Evolutionary conservation across 2,888 invertebrate species (phyloP).

Genomic region (Hypselothyrea guttata): DNA sequence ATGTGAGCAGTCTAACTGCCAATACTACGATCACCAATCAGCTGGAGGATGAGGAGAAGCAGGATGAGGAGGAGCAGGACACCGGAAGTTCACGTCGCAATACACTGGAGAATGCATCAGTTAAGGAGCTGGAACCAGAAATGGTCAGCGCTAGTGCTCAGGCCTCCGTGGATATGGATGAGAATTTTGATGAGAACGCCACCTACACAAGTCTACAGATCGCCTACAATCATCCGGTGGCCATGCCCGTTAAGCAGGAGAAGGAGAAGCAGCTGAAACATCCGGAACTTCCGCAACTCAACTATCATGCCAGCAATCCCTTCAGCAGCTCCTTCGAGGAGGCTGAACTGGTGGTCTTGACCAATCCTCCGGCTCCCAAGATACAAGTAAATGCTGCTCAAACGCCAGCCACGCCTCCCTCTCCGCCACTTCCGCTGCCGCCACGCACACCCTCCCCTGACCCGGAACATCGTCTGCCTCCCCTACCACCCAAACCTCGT

Average conservation of each 20-base stretch:
- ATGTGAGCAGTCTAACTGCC: constrained; percentile 64
- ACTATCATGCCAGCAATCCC: constrained; percentile 65
- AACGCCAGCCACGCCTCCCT: constrained; percentile 77
- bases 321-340: constrained; percentile 71
- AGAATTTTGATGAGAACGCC: constrained; percentile 88
- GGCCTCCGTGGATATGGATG: constrained; percentile 84
- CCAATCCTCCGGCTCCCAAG: constrained; percentile 83
- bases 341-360: constrained; percentile 81
- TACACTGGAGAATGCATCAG: constrained; percentile 76
- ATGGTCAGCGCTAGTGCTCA: constrained; percentile 65
- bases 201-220: constrained; percentile 92
- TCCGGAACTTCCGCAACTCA: no score
- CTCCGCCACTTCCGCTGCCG: constrained; percentile 72
- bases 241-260: constrained; percentile 83
- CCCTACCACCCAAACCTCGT: constrained; percentile 90
- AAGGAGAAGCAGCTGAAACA: background rate
- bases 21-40: constrained; percentile 70
- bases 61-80: constrained; percentile 84
- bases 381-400: constrained; percentile 80
- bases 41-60: constrained; percentile 85
- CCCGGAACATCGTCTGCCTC: constrained; percentile 87
- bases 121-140: constrained; percentile 68
- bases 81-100: constrained; percentile 83
- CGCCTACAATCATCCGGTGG: constrained; percentile 92
- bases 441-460: constrained; percentile 74